Evolutionary conservation across 2,888 invertebrate species (phyloP), one percentile per base, ranked within the genome.

Genomic region (Alloplasta piceator): DNA sequence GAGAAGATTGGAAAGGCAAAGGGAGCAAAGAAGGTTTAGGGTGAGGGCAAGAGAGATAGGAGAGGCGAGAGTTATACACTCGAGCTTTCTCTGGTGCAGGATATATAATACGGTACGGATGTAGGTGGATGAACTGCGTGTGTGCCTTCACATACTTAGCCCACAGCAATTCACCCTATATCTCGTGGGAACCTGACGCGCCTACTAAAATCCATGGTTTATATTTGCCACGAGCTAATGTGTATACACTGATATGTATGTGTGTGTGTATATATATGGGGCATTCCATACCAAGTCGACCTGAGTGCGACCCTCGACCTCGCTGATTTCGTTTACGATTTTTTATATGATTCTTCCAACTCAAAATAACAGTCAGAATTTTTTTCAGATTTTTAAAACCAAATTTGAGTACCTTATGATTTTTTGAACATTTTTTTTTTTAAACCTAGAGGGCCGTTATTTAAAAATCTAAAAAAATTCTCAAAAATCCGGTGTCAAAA

Each of bases 161-260:
- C 36, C 52, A n/a, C 38, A 7, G 43, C 64, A 74, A 73, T 71
- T 78, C 81, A 82, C 84, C 81, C 80, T 83, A 75, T 79, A 72
- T 70, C 79, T 83, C 85, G 61, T 63, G 79, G 75, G 82, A 85
- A 87, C 89, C 87, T 86, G 89, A 87, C 86, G 78, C 83, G 85
- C 87, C 83, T 89, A 86, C 87, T 84, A 86, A 88, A 86, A 85
- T 85, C 84, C 74, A 38, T 50, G 43, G 56, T 73, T 75, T 79
- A 79, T 74, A 63, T 52, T 39, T 55, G n/a, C 38, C 60, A n/a
- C 43, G 6, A 4, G 55, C 38, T 58, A 26, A 26, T 26, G 3
- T 3, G 4, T 43, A 9, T 43, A 43, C 43, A 43, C 1, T 43
- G 1, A 26, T 26, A 26, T 26, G 26, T 26, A 1, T 26, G 3